Evolutionary conservation across 1,140 invertebrate genomes (phyloP), one percentile per base, ranked within the genome.

Genomic region (Triops cancriformis): DNA sequence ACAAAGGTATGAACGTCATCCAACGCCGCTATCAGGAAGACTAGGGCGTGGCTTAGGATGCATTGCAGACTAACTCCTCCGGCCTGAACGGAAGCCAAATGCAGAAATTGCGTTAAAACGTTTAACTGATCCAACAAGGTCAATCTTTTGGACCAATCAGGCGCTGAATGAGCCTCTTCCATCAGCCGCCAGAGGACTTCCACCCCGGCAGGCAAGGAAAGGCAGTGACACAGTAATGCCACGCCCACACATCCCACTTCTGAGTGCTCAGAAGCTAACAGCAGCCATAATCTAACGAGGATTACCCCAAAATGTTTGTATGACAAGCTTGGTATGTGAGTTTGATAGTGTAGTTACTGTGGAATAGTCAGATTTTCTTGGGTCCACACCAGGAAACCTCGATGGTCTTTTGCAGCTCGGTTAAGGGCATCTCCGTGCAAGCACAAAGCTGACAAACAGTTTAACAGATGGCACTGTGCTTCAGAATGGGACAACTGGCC

Each of bases 301-400:
- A 37, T 37, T 7, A 37, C 31, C 23, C 83, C 87, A 80, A 80
- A 76, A 64, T n/a, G 10, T 64, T 9, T 18, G 6, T 14, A 64
- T 23, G n/a, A n/a, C 51, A 64, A 64, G 18, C 6, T 14, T 23
- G 23, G n/a, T 14, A 14, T 7, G 9, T 18, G 23, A 3, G 3
- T 64, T 64, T 64, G 10, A n/a, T 10, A 18, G 18, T 64, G n/a
- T 64, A 6, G 10, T 64, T 64, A 64, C 94, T 96, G 97, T 83
- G 94, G 94, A 79, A 99, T 96, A 0, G 99, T 86, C 26, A 97
- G 86, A 86, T 97, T 98, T 86, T 98, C 95, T 84, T 99, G 96
- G 80, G 94, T 96, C 94, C 96, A 98, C 78, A 98, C 95, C 76
- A 99, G 91, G 86, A 98, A 99, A 73, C 95, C 95, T 81, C 93